Evolutionary conservation across 2,888 invertebrate species (phyloP).

Genomic region (Pyrgus malvae): DNA sequence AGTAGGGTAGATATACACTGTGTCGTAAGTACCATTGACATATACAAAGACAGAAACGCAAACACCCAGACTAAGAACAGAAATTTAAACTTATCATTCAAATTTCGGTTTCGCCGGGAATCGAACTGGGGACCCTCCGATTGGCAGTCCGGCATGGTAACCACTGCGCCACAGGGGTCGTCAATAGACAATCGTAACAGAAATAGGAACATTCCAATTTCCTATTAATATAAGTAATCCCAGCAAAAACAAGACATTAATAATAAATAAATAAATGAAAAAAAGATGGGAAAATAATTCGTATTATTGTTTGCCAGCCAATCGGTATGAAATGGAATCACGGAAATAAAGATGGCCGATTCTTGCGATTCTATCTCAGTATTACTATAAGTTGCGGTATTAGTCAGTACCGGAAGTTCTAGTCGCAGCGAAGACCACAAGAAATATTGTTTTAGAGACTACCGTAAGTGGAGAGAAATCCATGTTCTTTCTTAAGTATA

Average conservation of each 20-base stretch:
- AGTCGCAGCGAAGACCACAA: conserved; percentile 4
- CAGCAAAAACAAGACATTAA: neutral
- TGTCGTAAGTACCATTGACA: too few relatives aligned
- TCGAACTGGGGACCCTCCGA: too few relatives aligned
- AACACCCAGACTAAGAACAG: too few relatives aligned
- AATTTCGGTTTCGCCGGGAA: too few relatives aligned
- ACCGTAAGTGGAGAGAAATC: neutral
- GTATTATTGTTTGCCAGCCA: conserved; percentile 17
- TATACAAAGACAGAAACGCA: too few relatives aligned
- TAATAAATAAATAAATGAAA: conserved; percentile 15
- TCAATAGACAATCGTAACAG: too few relatives aligned
- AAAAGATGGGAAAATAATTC: conserved; percentile 4
- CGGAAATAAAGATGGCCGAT: conserved; percentile 22
- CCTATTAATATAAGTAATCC: too few relatives aligned
- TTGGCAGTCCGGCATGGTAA: too few relatives aligned
- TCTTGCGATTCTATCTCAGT: conserved; percentile 16
- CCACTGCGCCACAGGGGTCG: too few relatives aligned
- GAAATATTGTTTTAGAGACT: conserved; percentile 9
- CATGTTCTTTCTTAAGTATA: too few relatives aligned
- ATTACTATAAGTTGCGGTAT: conserved; percentile 1
- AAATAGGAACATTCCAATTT: neutral
- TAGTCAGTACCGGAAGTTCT: conserved; percentile 4
- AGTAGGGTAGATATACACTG: too few relatives aligned
- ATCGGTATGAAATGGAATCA: conserved; percentile 23
- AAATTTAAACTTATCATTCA: too few relatives aligned